Evolutionary conservation across 2,113 vertebrate species (phyloP).

Genomic region (Hirundichthys speculiger): DNA sequence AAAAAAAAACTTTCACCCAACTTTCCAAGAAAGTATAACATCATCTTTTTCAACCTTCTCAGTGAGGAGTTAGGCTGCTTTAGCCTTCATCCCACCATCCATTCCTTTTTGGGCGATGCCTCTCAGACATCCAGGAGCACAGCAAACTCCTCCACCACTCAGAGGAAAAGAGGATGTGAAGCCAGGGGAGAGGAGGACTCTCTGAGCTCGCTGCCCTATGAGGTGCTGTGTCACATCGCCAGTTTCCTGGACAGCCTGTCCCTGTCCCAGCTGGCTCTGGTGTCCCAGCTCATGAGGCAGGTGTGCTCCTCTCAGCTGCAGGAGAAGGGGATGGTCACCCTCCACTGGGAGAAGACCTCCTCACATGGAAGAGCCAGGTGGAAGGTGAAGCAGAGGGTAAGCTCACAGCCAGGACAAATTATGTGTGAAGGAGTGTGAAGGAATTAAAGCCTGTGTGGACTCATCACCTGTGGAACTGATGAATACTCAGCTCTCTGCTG

Average conservation of each 20-base stretch:
- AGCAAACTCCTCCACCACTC: conserved; percentile 12
- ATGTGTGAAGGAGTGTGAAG: too few relatives aligned
- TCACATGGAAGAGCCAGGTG: conserved; percentile 86
- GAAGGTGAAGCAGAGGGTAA: conserved; percentile 85
- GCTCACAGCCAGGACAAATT: not conserved
- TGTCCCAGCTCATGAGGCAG: conserved; percentile 90
- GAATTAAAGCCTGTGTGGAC: too few relatives aligned
- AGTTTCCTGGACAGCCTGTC: conserved; percentile 93
- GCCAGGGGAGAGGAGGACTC: conserved; percentile 72
- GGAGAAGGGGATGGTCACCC: conserved; percentile 92
- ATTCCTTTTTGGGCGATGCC: conserved; percentile 58
- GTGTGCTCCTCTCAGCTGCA: conserved; percentile 90
- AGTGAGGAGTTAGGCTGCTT: conserved; percentile 87
- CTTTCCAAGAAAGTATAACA: not conserved
- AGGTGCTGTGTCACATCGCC: conserved; percentile 91
- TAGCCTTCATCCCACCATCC: conserved; percentile 84
- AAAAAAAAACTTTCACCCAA: too few relatives aligned
- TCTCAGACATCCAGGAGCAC: conserved; percentile 32
- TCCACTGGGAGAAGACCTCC: conserved; percentile 90
- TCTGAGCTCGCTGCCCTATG: conserved; percentile 89
- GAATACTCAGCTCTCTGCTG: not conserved
- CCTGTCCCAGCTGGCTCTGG: conserved; percentile 92
- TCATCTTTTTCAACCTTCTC: conserved; percentile 6
- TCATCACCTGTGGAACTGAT: not conserved
- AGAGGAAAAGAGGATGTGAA: conserved; percentile 21